phyloP scores from a whole-genome alignment of 2,888 invertebrate genomes.

The Amorpha juglandis region DNA sequence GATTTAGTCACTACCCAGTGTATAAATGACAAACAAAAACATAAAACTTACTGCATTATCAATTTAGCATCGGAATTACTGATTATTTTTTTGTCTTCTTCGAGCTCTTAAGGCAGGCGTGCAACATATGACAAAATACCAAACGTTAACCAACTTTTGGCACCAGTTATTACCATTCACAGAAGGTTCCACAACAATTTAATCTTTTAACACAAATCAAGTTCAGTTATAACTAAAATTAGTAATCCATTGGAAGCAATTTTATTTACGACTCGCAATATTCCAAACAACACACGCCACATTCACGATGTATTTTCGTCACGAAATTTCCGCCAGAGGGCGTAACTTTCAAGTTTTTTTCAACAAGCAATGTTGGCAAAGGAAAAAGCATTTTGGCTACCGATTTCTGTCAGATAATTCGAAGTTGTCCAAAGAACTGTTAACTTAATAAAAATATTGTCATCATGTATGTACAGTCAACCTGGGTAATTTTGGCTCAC shows the following conservation, averaged over 20 bases:
- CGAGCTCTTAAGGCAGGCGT: constrained; percentile 81
- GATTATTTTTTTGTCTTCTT: constrained; percentile 81
- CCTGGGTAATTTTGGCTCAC: too few relatives aligned
- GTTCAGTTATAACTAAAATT: constrained; percentile 61
- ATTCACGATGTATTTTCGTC: constrained; percentile 79
- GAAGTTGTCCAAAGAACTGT: too few relatives aligned
- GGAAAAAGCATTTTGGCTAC: not conserved
- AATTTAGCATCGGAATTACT: constrained; percentile 75
- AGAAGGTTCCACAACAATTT: constrained; percentile 48
- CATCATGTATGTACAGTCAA: too few relatives aligned
- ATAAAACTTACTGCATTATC: constrained; percentile 80
- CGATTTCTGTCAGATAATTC: not conserved
- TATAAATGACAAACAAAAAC: constrained; percentile 46
- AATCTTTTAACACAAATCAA: constrained; percentile 60
- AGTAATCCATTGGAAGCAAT: constrained; percentile 68
- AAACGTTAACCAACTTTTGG: constrained; percentile 61
- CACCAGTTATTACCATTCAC: constrained; percentile 51
- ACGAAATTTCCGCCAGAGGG: constrained; percentile 72
- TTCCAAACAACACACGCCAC: constrained; percentile 85
- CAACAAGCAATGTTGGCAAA: not conserved
- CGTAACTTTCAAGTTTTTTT: constrained; percentile 41
- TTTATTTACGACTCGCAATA: constrained; percentile 82
- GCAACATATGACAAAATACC: constrained; percentile 81
- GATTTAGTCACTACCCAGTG: constrained; percentile 34
- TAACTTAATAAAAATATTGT: too few relatives aligned